Evolutionary conservation across 2,888 invertebrate genomes (phyloP).

Genomic region (Bellardia pandia): DNA sequence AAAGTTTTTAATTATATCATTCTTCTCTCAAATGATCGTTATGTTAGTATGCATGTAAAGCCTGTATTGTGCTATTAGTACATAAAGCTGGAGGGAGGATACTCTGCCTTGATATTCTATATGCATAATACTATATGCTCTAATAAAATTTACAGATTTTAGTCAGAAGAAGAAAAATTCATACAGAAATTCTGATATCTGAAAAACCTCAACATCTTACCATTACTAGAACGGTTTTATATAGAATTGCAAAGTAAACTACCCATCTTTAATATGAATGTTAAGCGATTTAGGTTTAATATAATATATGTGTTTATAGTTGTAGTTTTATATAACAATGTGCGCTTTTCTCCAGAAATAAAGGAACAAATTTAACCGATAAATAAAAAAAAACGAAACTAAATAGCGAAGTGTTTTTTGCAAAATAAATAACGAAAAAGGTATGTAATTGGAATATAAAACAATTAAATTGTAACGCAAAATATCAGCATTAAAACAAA

Average conservation of each 20-base stretch:
- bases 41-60: no score
- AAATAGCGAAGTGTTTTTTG: slow-evolving; percentile 9
- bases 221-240: no score
- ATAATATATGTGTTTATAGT: slow-evolving; percentile 10
- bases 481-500: slow-evolving; percentile 45
- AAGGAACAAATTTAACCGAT: slow-evolving; percentile 58
- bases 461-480: slow-evolving; percentile 28
- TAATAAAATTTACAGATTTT: no score
- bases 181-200: no score
- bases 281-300: background rate
- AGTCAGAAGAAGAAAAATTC: no score
- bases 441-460: background rate
- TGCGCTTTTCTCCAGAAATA: slow-evolving; percentile 54
- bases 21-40: no score
- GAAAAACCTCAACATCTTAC: no score
- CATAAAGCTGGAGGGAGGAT: background rate
- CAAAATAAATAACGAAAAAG: slow-evolving; percentile 24
- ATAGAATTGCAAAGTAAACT: no score
- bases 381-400: slow-evolving; percentile 11
- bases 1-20: no score
- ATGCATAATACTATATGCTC: no score
- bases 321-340: slow-evolving; percentile 54
- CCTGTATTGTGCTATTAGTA: slow-evolving; percentile 1
- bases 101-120: no score
- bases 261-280: background rate